These are phyloP conservation scores for Argyra leucocephala DNA, from an alignment of 2,888 invertebrate genomes.

Conservation along the genomic window DNA sequence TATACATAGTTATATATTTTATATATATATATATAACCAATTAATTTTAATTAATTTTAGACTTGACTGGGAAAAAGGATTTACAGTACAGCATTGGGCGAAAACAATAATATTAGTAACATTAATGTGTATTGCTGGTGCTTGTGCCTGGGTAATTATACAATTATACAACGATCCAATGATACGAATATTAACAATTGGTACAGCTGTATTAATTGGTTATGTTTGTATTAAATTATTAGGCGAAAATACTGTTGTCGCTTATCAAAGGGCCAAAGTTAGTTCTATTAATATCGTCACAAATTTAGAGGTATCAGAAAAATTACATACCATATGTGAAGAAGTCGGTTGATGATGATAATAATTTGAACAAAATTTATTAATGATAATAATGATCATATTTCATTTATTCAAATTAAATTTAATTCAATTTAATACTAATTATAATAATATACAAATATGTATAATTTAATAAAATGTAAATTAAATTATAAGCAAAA, in stretches of 20 bases:
- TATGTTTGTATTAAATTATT: slow-evolving; percentile 81
- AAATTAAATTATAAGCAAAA: too few species aligned
- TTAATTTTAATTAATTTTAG: slow-evolving; percentile 35
- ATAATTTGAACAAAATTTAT: neutral
- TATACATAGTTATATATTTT: too few species aligned
- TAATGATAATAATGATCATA: neutral
- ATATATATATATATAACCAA: neutral
- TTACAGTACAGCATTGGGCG: slow-evolving; percentile 74
- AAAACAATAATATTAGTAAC: slow-evolving; percentile 71
- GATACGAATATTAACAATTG: slow-evolving; percentile 69
- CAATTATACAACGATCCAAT: slow-evolving; percentile 69
- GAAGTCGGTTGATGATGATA: slow-evolving; percentile 34
- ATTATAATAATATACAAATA: too few species aligned
- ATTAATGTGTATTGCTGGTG: slow-evolving; percentile 65
- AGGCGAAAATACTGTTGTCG: slow-evolving; percentile 76
- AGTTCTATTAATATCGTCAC: slow-evolving; percentile 69
- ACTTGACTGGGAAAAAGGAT: slow-evolving; percentile 74
- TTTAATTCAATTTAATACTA: too few species aligned
- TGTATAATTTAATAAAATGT: too few species aligned
- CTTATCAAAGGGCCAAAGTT: slow-evolving; percentile 85
- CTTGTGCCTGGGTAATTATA: slow-evolving; percentile 69
- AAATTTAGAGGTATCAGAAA: slow-evolving; percentile 37
- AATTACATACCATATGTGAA: slow-evolving; percentile 41
- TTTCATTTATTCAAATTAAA: neutral
- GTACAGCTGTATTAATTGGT: slow-evolving; percentile 69